Evolutionary conservation across 1,140 invertebrate species (phyloP).

Genomic region (Bacillus rossius): DNA sequence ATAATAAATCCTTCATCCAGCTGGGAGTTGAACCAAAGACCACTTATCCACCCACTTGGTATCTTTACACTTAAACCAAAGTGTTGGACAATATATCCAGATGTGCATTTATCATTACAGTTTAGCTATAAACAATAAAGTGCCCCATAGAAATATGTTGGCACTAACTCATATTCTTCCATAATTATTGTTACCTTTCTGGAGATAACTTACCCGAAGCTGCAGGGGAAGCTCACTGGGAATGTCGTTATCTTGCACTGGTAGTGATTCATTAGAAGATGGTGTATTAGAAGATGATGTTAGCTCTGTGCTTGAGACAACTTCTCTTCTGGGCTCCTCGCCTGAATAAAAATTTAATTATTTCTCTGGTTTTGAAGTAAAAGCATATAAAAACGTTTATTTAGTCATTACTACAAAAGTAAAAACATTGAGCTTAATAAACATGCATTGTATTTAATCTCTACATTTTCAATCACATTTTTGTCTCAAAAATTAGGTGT

Average conservation of each 20-base stretch:
- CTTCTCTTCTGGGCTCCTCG: neutral
- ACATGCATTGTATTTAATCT: no score
- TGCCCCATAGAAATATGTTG: neutral
- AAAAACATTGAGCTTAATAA: neutral
- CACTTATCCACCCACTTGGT: no score
- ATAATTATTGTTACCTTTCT: neutral
- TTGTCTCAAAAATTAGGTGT: no score
- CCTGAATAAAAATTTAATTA: neutral
- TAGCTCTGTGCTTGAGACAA: neutral
- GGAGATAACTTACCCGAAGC: slow-evolving; percentile 14
- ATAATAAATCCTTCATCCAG: no score
- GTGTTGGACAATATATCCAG: no score
- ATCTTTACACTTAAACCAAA: no score
- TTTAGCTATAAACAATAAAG: neutral
- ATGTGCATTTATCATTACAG: neutral
- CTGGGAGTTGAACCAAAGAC: no score
- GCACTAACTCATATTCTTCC: neutral
- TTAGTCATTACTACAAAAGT: neutral
- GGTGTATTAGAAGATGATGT: neutral
- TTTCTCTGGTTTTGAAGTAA: neutral
- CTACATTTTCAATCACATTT: no score
- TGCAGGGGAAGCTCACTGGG: slow-evolving; percentile 23
- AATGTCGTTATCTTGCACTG: slow-evolving; percentile 1
- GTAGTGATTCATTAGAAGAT: neutral
- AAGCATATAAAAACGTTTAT: neutral